Evolutionary conservation across 2,797 vertebrate species (phyloP).

Genomic region (Hemibagrus guttatus): DNA sequence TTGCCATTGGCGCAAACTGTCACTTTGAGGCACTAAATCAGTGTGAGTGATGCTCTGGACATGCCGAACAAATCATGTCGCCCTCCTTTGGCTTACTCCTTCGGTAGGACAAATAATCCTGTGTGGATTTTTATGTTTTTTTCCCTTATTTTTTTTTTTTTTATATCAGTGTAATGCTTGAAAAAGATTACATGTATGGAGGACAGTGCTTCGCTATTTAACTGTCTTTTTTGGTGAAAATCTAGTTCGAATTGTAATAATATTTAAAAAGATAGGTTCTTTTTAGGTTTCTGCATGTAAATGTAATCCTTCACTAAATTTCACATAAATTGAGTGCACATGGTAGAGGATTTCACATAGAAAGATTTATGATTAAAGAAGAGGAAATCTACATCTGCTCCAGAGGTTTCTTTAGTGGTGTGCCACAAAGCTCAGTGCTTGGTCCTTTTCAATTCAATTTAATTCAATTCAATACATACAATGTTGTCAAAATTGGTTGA

Average conservation of each 20-base stretch:
- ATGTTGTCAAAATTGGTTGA: no score
- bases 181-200: neutral
- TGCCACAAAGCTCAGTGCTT: neutral
- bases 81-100: conserved; percentile 68
- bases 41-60: conserved; percentile 62
- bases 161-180: neutral
- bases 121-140: conserved; percentile 12
- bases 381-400: neutral
- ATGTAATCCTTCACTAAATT: neutral
- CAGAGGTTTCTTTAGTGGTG: neutral
- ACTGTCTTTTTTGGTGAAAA: neutral
- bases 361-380: neutral
- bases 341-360: neutral
- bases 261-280: no score
- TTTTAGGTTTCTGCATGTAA: neutral
- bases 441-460: neutral
- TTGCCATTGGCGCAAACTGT: conserved; percentile 61
- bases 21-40: conserved; percentile 68
- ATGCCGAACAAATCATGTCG: conserved; percentile 71
- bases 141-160: no score
- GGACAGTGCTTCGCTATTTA: neutral
- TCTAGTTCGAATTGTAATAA: neutral
- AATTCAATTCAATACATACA: no score
- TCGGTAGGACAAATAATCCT: conserved; percentile 54
- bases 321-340: neutral